Conservation (phyloP, 2,797 vertebrate genomes). For the Clamator glandarius region DNA sequence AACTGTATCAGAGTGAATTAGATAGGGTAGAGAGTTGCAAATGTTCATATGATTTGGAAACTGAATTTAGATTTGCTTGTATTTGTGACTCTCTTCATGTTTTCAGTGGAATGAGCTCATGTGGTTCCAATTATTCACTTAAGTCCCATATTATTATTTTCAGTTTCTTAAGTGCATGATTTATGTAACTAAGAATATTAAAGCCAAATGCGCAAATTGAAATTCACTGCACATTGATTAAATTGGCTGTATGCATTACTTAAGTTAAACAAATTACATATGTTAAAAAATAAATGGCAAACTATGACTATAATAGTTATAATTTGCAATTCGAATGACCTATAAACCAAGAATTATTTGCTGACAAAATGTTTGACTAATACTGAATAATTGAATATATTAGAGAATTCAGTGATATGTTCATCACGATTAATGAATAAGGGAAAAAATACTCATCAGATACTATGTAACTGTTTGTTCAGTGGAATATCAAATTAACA, state of each 20-base stretch:
- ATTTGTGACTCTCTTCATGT: not conserved
- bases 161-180: slow-evolving; percentile 29
- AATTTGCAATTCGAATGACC: slow-evolving; percentile 64
- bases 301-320: slow-evolving; percentile 42
- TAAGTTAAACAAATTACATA: slow-evolving; percentile 65
- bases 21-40: not conserved
- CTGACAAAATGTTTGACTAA: slow-evolving; percentile 66
- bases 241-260: slow-evolving; percentile 63
- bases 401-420: slow-evolving; percentile 44
- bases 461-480: slow-evolving; percentile 8
- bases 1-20: slow-evolving; percentile 35
- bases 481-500: not conserved
- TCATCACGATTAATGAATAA: slow-evolving; percentile 28
- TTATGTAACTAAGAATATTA: slow-evolving; percentile 29
- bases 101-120: not conserved
- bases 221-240: slow-evolving; percentile 48
- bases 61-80: slow-evolving; percentile 19
- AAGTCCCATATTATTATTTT: slow-evolving; percentile 17
- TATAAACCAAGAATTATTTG: slow-evolving; percentile 54
- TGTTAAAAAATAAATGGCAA: slow-evolving; percentile 31
- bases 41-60: not conserved
- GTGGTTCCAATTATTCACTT: slow-evolving; percentile 20
- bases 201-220: slow-evolving; percentile 20
- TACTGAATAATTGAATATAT: slow-evolving; percentile 49
- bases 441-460: not conserved